Conservation (phyloP, 2,797 vertebrate genomes). For the Mergus octosetaceus region DNA sequence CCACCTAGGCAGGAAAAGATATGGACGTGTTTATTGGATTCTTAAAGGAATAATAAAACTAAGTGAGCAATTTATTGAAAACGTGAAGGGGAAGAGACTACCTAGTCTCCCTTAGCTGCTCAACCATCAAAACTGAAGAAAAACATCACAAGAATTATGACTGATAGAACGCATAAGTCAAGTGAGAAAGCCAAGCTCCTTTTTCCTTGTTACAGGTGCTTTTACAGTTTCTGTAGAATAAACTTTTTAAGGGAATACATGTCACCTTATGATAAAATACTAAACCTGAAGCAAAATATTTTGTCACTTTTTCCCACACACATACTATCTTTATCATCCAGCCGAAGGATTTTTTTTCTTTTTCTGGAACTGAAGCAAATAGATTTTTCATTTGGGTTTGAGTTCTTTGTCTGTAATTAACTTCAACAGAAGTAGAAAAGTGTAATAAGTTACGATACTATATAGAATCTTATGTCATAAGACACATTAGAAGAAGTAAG, state of each 20-base stretch:
- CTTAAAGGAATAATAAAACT: not conserved
- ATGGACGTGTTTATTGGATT: not conserved
- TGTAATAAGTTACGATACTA: too few relatives aligned
- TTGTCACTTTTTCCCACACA: not conserved
- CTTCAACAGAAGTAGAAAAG: not conserved
- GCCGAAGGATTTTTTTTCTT: not conserved
- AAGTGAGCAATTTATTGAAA: not conserved
- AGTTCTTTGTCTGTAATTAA: not conserved
- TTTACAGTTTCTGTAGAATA: conserved; percentile 22
- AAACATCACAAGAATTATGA: conserved; percentile 13
- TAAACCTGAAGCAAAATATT: conserved; percentile 50
- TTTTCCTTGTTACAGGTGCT: conserved; percentile 19
- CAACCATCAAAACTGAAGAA: not conserved
- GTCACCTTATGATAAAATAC: conserved; percentile 46
- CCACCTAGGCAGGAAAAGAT: not conserved
- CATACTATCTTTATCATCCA: conserved; percentile 24
- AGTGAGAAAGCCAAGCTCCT: not conserved
- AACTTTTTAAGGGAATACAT: conserved; percentile 35
- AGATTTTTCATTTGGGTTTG: not conserved
- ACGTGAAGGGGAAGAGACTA: not conserved
- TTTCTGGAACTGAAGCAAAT: not conserved
- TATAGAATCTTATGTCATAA: not conserved
- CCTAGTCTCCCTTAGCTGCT: not conserved
- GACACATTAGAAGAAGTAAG: not conserved
- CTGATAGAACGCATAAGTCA: not conserved